These are phyloP conservation scores for Drosophila kikkawai DNA, from an alignment of 1,140 invertebrate genomes.

Conservation along the genomic window DNA sequence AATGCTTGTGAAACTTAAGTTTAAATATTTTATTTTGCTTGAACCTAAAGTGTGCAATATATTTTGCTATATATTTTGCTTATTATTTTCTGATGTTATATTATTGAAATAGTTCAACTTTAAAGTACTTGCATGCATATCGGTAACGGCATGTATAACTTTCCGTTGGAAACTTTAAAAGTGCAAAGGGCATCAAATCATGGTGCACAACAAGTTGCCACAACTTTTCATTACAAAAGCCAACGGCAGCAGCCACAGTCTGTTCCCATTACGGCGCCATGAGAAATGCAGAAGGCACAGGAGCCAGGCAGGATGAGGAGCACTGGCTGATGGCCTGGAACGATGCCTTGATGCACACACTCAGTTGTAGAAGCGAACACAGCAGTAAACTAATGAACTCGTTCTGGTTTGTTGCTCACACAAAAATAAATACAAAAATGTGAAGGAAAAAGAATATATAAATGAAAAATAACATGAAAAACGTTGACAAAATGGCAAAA, in stretches of 20 bases:
- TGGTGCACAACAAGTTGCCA: slow-evolving; percentile 56
- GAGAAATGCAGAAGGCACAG: slow-evolving; percentile 32
- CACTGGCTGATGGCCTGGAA: slow-evolving; percentile 41
- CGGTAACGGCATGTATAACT: slow-evolving; percentile 29
- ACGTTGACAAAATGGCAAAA: slow-evolving; percentile 62
- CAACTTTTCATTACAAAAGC: slow-evolving; percentile 73
- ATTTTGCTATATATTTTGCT: background rate
- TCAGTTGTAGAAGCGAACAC: slow-evolving; percentile 25
- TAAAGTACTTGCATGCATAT: slow-evolving; percentile 25
- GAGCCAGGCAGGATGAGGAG: slow-evolving; percentile 15
- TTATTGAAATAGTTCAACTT: slow-evolving; percentile 13
- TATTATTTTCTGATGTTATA: background rate
- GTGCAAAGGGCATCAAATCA: slow-evolving; percentile 54
- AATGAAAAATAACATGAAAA: slow-evolving; percentile 20
- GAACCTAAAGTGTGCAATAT: background rate
- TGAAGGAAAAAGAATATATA: slow-evolving; percentile 8
- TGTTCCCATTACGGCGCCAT: slow-evolving; percentile 43
- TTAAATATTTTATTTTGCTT: background rate
- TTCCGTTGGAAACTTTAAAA: slow-evolving; percentile 44
- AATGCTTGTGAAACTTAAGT: background rate
- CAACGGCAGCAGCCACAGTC: slow-evolving; percentile 42
- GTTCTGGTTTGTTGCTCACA: slow-evolving; percentile 48
- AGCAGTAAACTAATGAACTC: slow-evolving; percentile 67
- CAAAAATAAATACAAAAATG: slow-evolving; percentile 23
- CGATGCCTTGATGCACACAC: slow-evolving; percentile 47